phyloP scores from a whole-genome alignment of 2,888 invertebrate genomes.

The Torymus tubicola region DNA sequence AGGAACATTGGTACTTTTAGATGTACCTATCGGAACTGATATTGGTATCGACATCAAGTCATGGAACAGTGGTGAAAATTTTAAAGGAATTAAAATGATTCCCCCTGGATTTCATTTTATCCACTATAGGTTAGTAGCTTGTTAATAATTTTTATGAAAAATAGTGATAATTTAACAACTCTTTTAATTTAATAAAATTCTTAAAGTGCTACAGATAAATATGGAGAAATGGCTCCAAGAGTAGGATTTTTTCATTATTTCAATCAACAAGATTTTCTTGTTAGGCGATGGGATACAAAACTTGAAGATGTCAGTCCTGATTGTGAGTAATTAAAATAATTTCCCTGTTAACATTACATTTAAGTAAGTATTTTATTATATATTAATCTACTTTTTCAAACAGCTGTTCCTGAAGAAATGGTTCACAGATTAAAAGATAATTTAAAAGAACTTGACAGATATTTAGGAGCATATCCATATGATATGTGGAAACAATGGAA shows the following conservation, averaged over 20 bases:
- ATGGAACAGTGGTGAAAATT: slow-evolving; percentile 94
- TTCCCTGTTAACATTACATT: neutral
- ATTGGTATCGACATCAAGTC: slow-evolving; percentile 96
- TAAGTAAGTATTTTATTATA: neutral
- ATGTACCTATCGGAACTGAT: slow-evolving; percentile 93
- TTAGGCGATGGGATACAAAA: slow-evolving; percentile 90
- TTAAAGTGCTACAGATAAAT: slow-evolving; percentile 77
- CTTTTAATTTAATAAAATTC: slow-evolving; percentile 30
- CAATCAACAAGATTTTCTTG: slow-evolving; percentile 87
- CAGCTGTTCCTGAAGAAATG: slow-evolving; percentile 82
- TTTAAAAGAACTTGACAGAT: slow-evolving; percentile 84
- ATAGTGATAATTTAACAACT: neutral
- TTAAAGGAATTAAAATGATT: slow-evolving; percentile 98
- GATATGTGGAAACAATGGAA: slow-evolving; percentile 93
- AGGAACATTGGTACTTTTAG: slow-evolving; percentile 88
- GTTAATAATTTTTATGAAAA: neutral
- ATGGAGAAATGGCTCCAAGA: slow-evolving; percentile 79
- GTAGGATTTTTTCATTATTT: slow-evolving; percentile 93
- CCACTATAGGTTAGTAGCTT: slow-evolving; percentile 83
- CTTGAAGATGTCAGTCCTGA: slow-evolving; percentile 84
- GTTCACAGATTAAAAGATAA: slow-evolving; percentile 83
- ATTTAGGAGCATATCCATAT: slow-evolving; percentile 94
- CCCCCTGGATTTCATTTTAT: slow-evolving; percentile 97
- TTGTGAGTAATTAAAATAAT: slow-evolving; percentile 68
- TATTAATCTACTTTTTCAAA: slow-evolving; percentile 53